A percentile compares a stretch with the other conserved stretches of the same genome.
Conservation (phyloP, 2,888 invertebrate genomes). For the Seladonia tumulorum region DNA sequence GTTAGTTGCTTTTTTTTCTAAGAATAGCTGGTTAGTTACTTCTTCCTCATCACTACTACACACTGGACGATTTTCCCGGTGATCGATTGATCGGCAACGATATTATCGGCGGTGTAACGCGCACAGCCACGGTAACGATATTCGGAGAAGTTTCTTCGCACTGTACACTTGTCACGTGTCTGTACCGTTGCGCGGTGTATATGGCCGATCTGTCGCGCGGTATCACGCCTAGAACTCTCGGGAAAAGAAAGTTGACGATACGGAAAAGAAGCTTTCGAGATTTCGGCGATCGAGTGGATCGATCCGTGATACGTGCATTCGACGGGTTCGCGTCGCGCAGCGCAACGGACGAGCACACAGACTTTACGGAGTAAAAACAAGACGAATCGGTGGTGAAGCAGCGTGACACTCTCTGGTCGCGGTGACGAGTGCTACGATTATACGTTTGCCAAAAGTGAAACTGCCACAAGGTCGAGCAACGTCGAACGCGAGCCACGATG, state of each 20-base stretch:
- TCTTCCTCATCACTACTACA: not conserved
- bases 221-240: not conserved
- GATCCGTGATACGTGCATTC: not conserved
- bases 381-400: not conserved
- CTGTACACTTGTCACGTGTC: conserved; percentile 69
- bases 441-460: conserved; percentile 62
- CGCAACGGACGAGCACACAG: not conserved
- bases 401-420: conserved; percentile 23
- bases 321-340: not conserved
- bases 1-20: no score
- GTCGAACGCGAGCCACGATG: conserved; percentile 31
- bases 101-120: not conserved
- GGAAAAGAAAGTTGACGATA: not conserved
- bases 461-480: conserved; percentile 67
- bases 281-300: not conserved
- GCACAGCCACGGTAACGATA: conserved; percentile 24
- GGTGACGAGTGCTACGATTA: conserved; percentile 20
- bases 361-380: not conserved
- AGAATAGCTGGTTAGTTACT: not conserved
- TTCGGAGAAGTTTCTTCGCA: conserved; percentile 23
- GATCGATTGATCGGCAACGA: conserved; percentile 1
- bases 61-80: not conserved
- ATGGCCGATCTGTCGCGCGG: not conserved
- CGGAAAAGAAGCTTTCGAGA: not conserved
- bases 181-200: not conserved